Evolutionary conservation across 2,888 invertebrate species (phyloP).

Genomic region (Diaphora mendica): DNA sequence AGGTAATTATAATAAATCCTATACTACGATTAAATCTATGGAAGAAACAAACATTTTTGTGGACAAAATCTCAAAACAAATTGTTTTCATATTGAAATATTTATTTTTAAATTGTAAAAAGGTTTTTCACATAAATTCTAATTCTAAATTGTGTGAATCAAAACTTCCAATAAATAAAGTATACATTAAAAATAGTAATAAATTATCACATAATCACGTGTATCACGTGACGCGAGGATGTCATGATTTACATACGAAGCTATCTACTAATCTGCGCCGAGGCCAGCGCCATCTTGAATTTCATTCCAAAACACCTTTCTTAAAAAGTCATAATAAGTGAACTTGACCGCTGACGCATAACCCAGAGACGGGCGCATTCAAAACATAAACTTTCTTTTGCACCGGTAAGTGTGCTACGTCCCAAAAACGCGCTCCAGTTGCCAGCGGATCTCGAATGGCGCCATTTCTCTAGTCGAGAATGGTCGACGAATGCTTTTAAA

Average conservation of each 20-base stretch:
- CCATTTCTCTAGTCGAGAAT: constrained; percentile 20
- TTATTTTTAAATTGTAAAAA: not conserved
- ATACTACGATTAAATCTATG: not conserved
- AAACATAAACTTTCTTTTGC: constrained; percentile 67
- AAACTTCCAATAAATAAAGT: not conserved
- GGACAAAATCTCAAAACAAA: not conserved
- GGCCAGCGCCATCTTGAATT: not conserved
- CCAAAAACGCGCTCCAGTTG: constrained; percentile 72
- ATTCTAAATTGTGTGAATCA: not conserved
- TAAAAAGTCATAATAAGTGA: constrained; percentile 31
- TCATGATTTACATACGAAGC: not conserved
- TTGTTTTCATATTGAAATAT: not conserved
- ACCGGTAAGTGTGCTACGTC: constrained; percentile 66
- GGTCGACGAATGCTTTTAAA: not conserved
- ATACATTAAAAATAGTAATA: not conserved
- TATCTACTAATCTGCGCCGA: not conserved
- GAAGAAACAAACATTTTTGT: too few relatives aligned
- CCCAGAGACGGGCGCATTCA: constrained; percentile 33
- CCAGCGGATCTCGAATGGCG: constrained; percentile 50
- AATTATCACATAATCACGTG: not conserved
- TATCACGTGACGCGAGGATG: not conserved
- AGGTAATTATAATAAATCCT: not conserved
- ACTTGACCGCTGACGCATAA: constrained; percentile 52
- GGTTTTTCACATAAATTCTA: not conserved
- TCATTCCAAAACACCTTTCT: constrained; percentile 11